Evolutionary conservation across 2,797 vertebrate genomes (phyloP), one percentile per base, ranked within the genome.

Genomic region (Channa striata): DNA sequence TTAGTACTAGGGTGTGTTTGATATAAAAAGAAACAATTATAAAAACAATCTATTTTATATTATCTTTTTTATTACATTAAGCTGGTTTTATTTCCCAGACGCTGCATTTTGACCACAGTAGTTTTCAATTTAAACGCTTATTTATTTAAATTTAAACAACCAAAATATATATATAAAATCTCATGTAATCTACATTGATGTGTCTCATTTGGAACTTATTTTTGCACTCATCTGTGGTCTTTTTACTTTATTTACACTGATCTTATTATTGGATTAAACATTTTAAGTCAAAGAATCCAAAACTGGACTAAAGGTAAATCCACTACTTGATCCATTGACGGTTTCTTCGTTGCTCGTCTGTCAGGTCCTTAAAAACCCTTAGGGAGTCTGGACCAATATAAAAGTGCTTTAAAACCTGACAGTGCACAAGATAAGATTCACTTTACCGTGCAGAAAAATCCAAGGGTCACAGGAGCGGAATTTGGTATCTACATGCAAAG

Each of bases 271-370:
- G 43, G 2, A 77, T 56, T 51, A 34, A 48, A 64, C 13, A 30
- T 53, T 64, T 50, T n/a, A 51, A 59, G 42, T 49, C 20, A 60
- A 65, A 65, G n/a, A 43, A 52, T 49, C 17, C 64, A 6, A 61
- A 75, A 75, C 25, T 74, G 56, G 59, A 40, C 23, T 44, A 67
- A 65, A 72, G 63, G 67, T 56, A 52, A 80, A 69, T 58, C 61
- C 67, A 62, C 14, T 47, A 70, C 59, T 48, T 68, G 64, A 72
- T 40, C 66, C 50, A 16, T 33, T 73, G 34, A 74, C 42, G 34
- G 37, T 69, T 74, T 74, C 58, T 74, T 63, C 51, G 56, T 50
- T 64, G 23, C 4, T 46, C 39, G 36, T 54, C 50, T 37, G 11
- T 62, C 50, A 64, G 54, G 6, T n/a, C 54, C 11, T 16, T 1